Percentiles rank a stretch among this genome's conserved stretches.
Evolutionary conservation across 1,140 invertebrate species (phyloP).

Genomic region (Drosophila lowei): DNA sequence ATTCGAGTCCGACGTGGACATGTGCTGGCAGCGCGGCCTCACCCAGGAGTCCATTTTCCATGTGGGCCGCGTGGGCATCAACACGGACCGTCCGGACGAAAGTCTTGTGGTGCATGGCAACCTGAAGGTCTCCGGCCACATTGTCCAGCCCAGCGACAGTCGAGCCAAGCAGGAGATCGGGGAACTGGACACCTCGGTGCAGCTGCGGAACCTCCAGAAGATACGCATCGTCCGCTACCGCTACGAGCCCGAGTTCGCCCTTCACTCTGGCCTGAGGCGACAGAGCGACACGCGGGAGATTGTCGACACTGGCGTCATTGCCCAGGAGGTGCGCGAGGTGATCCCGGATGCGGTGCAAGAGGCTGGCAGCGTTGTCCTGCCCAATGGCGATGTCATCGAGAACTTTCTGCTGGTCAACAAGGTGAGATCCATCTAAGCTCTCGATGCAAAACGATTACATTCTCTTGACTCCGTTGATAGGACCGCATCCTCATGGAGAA

Average conservation of each 20-base stretch:
- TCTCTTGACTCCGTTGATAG: conserved; percentile 81
- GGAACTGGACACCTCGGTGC: conserved; percentile 95
- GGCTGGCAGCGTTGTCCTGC: conserved; percentile 93
- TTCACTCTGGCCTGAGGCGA: conserved; percentile 90
- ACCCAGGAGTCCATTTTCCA: conserved; percentile 95
- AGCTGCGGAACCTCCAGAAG: conserved; percentile 94
- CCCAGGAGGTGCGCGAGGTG: conserved; percentile 95
- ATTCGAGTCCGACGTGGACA: conserved; percentile 97
- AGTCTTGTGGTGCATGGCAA: conserved; percentile 96
- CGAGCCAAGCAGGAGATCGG: conserved; percentile 96
- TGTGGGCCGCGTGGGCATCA: conserved; percentile 96
- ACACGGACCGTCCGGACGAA: conserved; percentile 97
- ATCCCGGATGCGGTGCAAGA: conserved; percentile 97
- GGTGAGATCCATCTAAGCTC: conserved; percentile 83
- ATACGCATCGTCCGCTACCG: conserved; percentile 96
- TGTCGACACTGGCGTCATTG: conserved; percentile 90
- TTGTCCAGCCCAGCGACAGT: conserved; percentile 96
- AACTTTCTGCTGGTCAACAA: conserved; percentile 98
- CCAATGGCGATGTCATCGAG: conserved; percentile 93
- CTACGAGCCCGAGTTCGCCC: conserved; percentile 94
- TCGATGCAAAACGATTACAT: not conserved
- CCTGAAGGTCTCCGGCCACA: conserved; percentile 94
- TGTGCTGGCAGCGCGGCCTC: conserved; percentile 95
- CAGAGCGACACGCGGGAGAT: conserved; percentile 74
- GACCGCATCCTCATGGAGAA: conserved; percentile 98